Evolutionary conservation across 2,113 vertebrate species (phyloP).

Genomic region (Rhinopomastus cyanomelas): DNA sequence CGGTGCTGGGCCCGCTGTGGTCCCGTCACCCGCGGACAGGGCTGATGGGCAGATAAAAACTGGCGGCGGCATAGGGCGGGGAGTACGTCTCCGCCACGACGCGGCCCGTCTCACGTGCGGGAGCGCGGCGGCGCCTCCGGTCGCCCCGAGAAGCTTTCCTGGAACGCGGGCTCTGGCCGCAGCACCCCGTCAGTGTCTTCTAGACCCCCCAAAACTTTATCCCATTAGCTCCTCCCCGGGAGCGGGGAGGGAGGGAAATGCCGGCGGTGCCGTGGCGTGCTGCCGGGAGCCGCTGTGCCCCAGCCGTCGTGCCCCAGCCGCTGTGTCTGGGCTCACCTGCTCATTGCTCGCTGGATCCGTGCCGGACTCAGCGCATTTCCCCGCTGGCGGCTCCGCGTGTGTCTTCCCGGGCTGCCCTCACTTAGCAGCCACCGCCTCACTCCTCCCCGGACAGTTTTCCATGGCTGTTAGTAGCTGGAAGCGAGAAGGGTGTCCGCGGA

Average conservation of each 20-base stretch:
- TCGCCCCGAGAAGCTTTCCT: not conserved
- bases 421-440: not conserved
- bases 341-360: not conserved
- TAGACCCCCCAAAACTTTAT: not conserved
- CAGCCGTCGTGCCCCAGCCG: not conserved
- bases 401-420: not conserved
- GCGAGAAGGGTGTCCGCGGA: accelerated
- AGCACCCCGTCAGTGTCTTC: too few species aligned
- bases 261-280: not conserved
- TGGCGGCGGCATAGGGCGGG: too few species aligned
- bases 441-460: accelerated
- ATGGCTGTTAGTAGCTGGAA: not conserved
- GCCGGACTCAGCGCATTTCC: not conserved
- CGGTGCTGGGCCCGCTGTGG: too few species aligned
- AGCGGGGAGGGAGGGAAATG: too few species aligned
- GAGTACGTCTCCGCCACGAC: not conserved
- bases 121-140: not conserved
- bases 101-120: not conserved
- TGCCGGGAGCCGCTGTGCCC: not conserved
- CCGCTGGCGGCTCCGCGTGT: not conserved
- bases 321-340: not conserved
- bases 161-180: too few species aligned
- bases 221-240: not conserved
- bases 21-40: too few species aligned
- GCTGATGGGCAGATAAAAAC: too few species aligned